Evolutionary conservation across 2,797 vertebrate species (phyloP), one percentile per base, ranked within the genome.

Genomic region (Malacoraja senta): DNA sequence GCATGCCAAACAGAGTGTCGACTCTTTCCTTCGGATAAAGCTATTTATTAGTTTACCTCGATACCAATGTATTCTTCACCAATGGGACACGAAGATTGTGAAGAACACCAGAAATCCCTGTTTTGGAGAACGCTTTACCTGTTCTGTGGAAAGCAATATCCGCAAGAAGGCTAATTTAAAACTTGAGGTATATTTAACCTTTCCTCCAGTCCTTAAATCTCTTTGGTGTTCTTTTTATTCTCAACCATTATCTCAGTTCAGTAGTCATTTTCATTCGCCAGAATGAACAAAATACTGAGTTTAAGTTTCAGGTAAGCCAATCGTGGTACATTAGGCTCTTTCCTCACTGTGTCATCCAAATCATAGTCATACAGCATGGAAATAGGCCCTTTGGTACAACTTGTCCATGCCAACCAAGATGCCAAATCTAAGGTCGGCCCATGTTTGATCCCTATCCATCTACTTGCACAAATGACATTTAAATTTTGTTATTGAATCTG

Each of bases 51-150:
- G 93, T 38, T 95, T 94, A n/a, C 84, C 26, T 0, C 93, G 91
- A 68, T 93, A 97, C 76, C 96, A 95, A 94, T 94, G 95, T 0
- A 71, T 97, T 80, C 94, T 97, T 94, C 94, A 96, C 1, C 96
- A 97, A 94, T 97, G 96, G 96, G 94, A 95, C 94, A 97, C 96
- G 6, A 95, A 81, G 17, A 94, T 96, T 32, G 96, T 97, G 93
- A 97, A 96, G 94, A 95, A 95, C 94, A 95, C 94, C 94, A 95
- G 94, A 90, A 95, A 94, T 93, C 96, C 97, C 81, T 93, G 94
- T 81, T 97, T 97, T 94, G 96, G 96, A 93, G 96, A 97, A 84
- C 95, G 96, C 94, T 97, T 97, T 94, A 96, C 95, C 94, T 97
- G 94, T 72, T 92, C 94, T 29, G 94, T 97, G 93, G 93, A 94